Conservation (phyloP, 2,797 vertebrate species). For the Coranthus polyacanthus region DNA sequence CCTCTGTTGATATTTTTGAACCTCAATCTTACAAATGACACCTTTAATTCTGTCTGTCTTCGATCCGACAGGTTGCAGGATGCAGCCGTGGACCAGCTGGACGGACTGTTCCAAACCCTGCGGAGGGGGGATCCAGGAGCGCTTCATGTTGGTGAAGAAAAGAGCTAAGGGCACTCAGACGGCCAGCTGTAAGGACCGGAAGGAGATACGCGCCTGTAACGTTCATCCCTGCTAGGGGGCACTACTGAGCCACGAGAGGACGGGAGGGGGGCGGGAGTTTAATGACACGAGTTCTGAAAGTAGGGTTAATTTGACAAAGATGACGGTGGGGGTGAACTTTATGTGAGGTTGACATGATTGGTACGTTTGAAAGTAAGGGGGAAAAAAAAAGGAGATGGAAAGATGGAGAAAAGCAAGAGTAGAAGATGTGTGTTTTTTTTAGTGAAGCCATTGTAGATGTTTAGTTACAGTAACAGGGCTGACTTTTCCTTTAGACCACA, state of each 20-base stretch:
- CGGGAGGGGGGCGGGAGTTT: background rate
- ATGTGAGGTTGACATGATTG: conserved; percentile 5
- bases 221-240: conserved; percentile 90
- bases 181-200: conserved; percentile 91
- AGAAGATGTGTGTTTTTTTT: conserved; percentile 38
- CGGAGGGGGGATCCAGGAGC: conserved; percentile 93
- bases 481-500: conserved; percentile 56
- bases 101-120: conserved; percentile 92
- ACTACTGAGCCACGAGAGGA: conserved; percentile 35
- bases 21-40: too few species aligned
- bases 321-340: background rate
- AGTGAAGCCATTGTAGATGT: conserved; percentile 66
- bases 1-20: too few species aligned
- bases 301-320: conserved; percentile 28
- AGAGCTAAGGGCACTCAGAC: conserved; percentile 86
- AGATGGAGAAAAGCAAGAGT: background rate
- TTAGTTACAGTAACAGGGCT: conserved; percentile 54
- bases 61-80: conserved; percentile 85
- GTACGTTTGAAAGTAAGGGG: too few species aligned
- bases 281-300: background rate
- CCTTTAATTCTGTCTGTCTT: background rate
- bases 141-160: conserved; percentile 91
- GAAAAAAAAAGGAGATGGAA: too few species aligned
- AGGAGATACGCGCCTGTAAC: conserved; percentile 93
- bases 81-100: conserved; percentile 94